Base-by-base conservation (phyloP, 1,140 invertebrate species). In the Nomia melanderi region DNA sequence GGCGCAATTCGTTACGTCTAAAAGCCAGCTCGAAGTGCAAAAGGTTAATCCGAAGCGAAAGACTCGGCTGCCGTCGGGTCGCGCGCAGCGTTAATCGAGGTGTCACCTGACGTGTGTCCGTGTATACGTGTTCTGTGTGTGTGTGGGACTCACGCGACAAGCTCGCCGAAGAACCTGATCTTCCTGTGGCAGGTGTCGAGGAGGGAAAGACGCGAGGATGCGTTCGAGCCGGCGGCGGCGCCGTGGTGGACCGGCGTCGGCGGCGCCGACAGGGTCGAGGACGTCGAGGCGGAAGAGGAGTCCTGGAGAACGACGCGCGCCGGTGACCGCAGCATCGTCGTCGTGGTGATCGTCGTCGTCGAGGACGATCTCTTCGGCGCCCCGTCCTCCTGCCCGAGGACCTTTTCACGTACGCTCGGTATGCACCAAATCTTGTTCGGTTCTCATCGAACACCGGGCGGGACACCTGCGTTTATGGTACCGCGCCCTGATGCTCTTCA, bases 151-250 rank as follows among this genome's bases (percentile, higher is more conserved):
- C 93, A 95, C 95, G 94, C 94, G 86, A 95, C 94, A 85, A 95
- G 92, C 79, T 94, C 94, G 85, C 95, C 94, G 79, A 95, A 92
- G 82, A 95, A 93, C 74, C 95, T 93, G 81, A 95, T 95, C 92
- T 95, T 95, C 89, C 94, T 93, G 91, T 95, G 95, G 90, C 94
- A 95, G 86, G 94, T 94, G 90, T 95, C 94, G 88, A 95, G 94
- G 36, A 95, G 91, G 29, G 94, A 95, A 53, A 93, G 93, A 65
- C 94, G 91, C 80, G 94, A 91, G 57, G 87, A 88, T 47, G 74
- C 72, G 60, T 20, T 67, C 20, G 84, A 91, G 89, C 93, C 81
- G 89, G 88, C 81, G 88, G 76, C 66, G 70, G 79, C 78, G 70
- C 87, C 82, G 77, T 90, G 86, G 67, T 90, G 88, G 36, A 90